phyloP scores from a whole-genome alignment of 2,797 vertebrate species.

The Perodicticus potto region DNA sequence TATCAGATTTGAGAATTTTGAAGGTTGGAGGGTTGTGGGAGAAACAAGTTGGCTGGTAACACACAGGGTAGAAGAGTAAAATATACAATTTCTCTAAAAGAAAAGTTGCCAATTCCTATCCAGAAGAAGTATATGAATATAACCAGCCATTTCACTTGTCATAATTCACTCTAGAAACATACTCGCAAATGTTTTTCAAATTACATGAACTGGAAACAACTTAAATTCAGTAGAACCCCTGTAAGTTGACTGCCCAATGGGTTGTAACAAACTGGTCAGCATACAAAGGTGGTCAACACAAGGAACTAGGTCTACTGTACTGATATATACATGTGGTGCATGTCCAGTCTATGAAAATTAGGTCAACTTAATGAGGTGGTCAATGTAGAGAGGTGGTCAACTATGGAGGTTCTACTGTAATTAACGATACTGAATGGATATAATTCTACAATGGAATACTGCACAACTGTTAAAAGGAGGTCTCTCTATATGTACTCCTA shows the following conservation, averaged over 20 bases:
- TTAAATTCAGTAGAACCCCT: background rate
- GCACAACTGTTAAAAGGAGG: background rate
- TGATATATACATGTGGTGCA: no score
- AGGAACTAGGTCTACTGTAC: no score
- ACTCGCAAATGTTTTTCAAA: background rate
- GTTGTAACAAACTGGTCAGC: no score
- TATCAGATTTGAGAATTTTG: conserved; percentile 15
- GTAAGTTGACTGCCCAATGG: no score
- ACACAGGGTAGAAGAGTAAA: background rate
- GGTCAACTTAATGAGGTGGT: no score
- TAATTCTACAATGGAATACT: background rate
- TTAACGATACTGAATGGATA: background rate
- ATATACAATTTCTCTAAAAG: background rate
- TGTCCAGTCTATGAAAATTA: no score
- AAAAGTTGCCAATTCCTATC: background rate
- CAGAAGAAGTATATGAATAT: background rate
- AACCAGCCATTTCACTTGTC: background rate
- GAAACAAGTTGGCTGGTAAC: background rate
- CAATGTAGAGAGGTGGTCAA: no score
- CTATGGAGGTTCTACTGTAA: background rate
- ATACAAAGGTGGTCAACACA: no score
- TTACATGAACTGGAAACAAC: background rate
- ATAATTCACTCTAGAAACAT: background rate
- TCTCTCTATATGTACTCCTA: background rate
- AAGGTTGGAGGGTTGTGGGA: background rate